Evolutionary conservation across 2,888 invertebrate species (phyloP).

Genomic region (Aspidiotus destructor): DNA sequence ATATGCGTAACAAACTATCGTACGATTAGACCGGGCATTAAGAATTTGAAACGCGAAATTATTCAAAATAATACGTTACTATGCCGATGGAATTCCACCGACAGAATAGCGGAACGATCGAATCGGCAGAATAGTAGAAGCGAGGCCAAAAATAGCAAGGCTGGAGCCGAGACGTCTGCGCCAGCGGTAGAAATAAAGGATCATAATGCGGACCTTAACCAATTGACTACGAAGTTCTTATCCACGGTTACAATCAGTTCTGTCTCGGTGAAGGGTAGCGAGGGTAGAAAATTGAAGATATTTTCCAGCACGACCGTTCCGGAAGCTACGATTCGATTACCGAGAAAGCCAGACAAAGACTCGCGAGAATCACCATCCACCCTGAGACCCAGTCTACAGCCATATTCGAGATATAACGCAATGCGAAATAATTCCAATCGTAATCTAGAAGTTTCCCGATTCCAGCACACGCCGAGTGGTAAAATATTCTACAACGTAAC

Average conservation of each 20-base stretch:
- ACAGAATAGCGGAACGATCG: background rate
- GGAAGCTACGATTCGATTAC: no score
- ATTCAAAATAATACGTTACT: background rate
- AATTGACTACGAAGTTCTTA: slow-evolving; percentile 23
- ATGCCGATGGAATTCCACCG: background rate
- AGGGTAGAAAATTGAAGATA: background rate
- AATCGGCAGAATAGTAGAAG: no score
- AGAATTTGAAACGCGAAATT: slow-evolving; percentile 4
- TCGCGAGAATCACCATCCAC: no score
- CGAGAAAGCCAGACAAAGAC: no score
- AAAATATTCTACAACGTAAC: no score
- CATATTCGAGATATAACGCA: no score
- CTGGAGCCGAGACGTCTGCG: slow-evolving; percentile 11
- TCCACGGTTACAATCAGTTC: slow-evolving; percentile 28
- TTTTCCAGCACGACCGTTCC: no score
- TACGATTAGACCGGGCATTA: background rate
- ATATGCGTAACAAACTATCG: no score
- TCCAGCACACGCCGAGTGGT: no score
- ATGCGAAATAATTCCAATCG: no score
- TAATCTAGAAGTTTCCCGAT: no score
- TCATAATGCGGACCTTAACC: background rate
- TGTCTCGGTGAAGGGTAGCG: slow-evolving; percentile 26
- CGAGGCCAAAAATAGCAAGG: background rate
- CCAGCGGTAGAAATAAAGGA: background rate
- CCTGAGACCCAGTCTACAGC: no score